Conservation (phyloP, 2,888 invertebrate species). For the Dasypolia templi region DNA sequence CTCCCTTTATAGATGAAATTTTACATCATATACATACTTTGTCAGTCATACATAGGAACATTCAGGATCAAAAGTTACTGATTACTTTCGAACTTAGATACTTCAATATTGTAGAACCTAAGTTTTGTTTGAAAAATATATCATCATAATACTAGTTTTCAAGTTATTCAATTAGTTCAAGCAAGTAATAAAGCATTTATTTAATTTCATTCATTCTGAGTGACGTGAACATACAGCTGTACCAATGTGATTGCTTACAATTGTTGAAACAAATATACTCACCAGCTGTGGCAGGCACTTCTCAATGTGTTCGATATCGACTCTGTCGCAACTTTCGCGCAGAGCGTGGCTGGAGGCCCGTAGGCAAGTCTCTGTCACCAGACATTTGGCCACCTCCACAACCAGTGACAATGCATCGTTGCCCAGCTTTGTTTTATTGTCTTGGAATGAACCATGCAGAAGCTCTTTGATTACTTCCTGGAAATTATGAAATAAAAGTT, state of each 20-base stretch:
- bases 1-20: neutral
- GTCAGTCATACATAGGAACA: neutral
- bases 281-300: conserved; percentile 90
- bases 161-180: neutral
- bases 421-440: conserved; percentile 89
- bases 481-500: conserved; percentile 15
- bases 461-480: conserved; percentile 90
- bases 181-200: neutral
- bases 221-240: neutral
- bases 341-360: conserved; percentile 88
- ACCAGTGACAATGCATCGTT: conserved; percentile 89
- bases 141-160: too few species aligned
- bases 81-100: neutral
- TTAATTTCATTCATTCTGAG: neutral
- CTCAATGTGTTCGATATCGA: conserved; percentile 90
- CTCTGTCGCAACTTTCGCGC: conserved; percentile 83
- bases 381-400: conserved; percentile 88
- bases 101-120: neutral
- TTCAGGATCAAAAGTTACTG: neutral
- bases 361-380: conserved; percentile 89
- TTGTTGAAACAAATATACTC: conserved; percentile 58
- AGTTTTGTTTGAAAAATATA: neutral
- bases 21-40: neutral
- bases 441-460: conserved; percentile 87
- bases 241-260: neutral